A percentile compares a stretch with the other conserved stretches of the same genome.
Conservation (phyloP, 1,140 invertebrate genomes). For the Anthonomus grandis region DNA sequence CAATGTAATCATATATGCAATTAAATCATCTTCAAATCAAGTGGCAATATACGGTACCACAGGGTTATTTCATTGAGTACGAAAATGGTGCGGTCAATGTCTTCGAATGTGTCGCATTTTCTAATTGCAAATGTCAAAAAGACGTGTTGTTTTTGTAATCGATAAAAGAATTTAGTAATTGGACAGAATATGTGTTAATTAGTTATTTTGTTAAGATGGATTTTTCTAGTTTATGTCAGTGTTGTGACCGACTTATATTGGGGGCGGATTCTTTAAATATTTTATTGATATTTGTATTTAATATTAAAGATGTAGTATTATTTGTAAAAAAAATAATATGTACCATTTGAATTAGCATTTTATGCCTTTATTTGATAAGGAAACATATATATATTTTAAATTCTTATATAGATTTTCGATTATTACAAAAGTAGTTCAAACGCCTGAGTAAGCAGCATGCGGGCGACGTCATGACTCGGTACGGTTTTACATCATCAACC, state of each 20-base stretch:
- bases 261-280: not conserved
- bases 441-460: too few species aligned
- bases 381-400: too few species aligned
- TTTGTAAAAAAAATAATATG: too few species aligned
- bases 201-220: slow-evolving; percentile 3
- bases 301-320: slow-evolving; percentile 7
- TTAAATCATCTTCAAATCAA: too few species aligned
- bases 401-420: too few species aligned
- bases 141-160: slow-evolving; percentile 17
- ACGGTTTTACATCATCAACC: too few species aligned
- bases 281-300: not conserved
- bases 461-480: too few species aligned
- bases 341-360: too few species aligned
- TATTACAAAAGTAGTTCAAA: too few species aligned
- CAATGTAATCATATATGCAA: too few species aligned
- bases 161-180: slow-evolving; percentile 15
- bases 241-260: not conserved
- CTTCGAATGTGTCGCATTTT: slow-evolving; percentile 27
- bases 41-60: slow-evolving; percentile 23
- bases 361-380: too few species aligned
- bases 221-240: not conserved
- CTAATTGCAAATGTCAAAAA: slow-evolving; percentile 18
- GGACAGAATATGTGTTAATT: slow-evolving; percentile 27
- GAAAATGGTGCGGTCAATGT: slow-evolving; percentile 29
- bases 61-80: slow-evolving; percentile 10